phyloP scores from a whole-genome alignment of 2,888 invertebrate species.

The Cheilosia urbana region DNA sequence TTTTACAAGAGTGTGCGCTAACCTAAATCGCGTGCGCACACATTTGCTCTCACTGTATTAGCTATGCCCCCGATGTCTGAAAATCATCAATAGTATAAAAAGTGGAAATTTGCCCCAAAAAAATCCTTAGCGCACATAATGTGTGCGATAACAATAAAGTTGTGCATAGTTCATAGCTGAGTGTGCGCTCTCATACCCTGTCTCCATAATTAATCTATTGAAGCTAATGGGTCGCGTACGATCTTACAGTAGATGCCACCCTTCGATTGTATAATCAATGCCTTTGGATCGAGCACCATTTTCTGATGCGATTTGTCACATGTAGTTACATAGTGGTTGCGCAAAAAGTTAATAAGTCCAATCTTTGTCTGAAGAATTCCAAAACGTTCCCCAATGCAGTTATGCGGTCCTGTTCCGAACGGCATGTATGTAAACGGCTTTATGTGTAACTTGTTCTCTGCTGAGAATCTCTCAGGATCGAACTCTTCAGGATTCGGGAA shows the following conservation, averaged over 20 bases:
- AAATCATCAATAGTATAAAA: no score
- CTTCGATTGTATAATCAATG: conserved; percentile 79
- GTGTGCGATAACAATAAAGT: no score
- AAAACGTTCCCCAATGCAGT: conserved; percentile 82
- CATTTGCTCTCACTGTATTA: no score
- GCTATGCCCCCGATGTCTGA: no score
- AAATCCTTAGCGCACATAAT: no score
- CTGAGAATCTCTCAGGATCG: conserved; percentile 82
- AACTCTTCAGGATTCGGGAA: conserved; percentile 81
- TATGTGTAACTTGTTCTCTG: conserved; percentile 79
- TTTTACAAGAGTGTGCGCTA: no score
- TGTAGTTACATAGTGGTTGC: conserved; percentile 80
- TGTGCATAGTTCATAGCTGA: no score
- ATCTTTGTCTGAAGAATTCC: conserved; percentile 81
- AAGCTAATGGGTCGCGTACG: conserved; percentile 78
- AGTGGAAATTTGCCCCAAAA: no score
- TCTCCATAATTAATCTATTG: background rate
- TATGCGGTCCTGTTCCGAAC: conserved; percentile 81
- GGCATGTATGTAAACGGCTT: conserved; percentile 80
- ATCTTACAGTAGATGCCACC: conserved; percentile 79
- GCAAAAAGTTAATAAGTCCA: conserved; percentile 81
- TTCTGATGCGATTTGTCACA: conserved; percentile 77
- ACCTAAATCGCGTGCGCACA: no score
- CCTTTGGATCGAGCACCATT: conserved; percentile 80
- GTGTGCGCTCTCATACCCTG: background rate